phyloP scores from a whole-genome alignment of 2,888 invertebrate species.

The Pelosia muscerda region DNA sequence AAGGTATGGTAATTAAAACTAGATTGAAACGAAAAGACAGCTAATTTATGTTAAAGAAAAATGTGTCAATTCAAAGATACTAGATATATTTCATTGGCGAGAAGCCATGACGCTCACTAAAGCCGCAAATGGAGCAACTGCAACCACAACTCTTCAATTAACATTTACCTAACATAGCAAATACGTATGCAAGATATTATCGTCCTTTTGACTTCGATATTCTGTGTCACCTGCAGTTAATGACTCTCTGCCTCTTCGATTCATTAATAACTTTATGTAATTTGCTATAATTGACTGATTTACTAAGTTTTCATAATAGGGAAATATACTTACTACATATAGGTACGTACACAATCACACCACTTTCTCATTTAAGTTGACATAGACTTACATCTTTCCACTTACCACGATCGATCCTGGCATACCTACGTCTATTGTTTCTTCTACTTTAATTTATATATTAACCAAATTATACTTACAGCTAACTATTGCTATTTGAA shows the following conservation, averaged over 20 bases:
- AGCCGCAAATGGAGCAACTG: background rate
- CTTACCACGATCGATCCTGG: background rate
- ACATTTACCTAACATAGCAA: background rate
- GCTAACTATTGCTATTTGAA: too few relatives aligned
- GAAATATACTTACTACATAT: too few relatives aligned
- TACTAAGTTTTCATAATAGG: too few relatives aligned
- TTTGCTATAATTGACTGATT: background rate
- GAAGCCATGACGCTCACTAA: background rate
- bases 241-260: background rate
- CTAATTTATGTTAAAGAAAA: background rate
- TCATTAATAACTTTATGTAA: background rate
- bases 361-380: background rate
- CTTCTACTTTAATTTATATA: too few relatives aligned
- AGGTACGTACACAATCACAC: background rate
- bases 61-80: background rate
- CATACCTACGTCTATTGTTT: too few relatives aligned
- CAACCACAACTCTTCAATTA: background rate
- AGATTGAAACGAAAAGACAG: background rate
- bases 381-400: background rate
- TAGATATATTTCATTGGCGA: background rate
- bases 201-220: background rate
- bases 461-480: too few relatives aligned
- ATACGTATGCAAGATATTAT: background rate
- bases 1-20: too few relatives aligned
- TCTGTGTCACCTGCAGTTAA: background rate